Conservation (phyloP, 2,888 invertebrate species). For the Junonia oenone region DNA sequence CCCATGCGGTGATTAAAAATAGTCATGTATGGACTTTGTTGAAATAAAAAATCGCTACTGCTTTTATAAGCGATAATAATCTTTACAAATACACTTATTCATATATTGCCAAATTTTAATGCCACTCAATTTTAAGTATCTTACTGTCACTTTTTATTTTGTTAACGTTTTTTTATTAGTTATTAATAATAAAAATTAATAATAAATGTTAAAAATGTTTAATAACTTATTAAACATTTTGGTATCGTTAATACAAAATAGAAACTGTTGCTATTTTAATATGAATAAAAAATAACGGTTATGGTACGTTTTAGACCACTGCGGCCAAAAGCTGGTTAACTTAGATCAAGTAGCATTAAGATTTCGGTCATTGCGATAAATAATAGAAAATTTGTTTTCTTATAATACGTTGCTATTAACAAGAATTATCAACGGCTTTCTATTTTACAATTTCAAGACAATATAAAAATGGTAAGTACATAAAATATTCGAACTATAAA, state of each 20-base stretch:
- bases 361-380: neutral
- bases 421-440: neutral
- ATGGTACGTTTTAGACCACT: too few relatives aligned
- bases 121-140: too few relatives aligned
- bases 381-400: neutral
- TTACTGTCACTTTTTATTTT: too few relatives aligned
- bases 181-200: too few relatives aligned
- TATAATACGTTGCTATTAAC: neutral
- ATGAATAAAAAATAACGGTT: too few relatives aligned
- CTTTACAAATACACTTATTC: neutral
- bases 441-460: neutral
- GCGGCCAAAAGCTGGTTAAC: too few relatives aligned
- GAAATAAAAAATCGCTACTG: neutral
- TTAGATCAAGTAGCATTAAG: too few relatives aligned
- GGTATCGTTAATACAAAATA: too few relatives aligned
- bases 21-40: neutral
- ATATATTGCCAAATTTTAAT: neutral
- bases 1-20: constrained; percentile 2
- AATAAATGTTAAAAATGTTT: too few relatives aligned
- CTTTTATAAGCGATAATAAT: neutral
- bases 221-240: too few relatives aligned
- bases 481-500: neutral
- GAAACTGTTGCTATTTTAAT: too few relatives aligned
- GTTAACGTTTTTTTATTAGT: too few relatives aligned
- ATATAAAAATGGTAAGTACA: neutral